phyloP scores from a whole-genome alignment of 2,113 vertebrate species.

The Trematocara unimaculatum region DNA sequence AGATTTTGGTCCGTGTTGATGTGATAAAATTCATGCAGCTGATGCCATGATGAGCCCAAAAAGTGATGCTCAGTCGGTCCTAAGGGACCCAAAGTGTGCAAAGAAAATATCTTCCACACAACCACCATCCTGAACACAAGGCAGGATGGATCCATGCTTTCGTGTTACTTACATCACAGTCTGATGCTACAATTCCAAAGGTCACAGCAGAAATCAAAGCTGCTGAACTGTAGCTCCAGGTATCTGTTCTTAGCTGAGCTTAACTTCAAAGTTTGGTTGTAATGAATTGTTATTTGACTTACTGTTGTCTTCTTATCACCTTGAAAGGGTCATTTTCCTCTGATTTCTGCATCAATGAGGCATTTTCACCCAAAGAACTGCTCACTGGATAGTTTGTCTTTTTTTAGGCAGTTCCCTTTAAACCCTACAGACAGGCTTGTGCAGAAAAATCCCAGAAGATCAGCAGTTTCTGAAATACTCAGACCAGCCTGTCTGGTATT shows the following conservation, averaged over 20 bases:
- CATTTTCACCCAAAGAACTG: background rate
- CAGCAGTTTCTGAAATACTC: background rate
- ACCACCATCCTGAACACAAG: background rate
- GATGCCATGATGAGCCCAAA: background rate
- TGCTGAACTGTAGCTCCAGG: fast-evolving
- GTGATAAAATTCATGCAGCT: background rate
- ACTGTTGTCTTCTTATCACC: fast-evolving
- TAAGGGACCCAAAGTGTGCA: background rate
- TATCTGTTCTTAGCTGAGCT: background rate
- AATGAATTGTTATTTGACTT: background rate
- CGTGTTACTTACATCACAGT: fast-evolving
- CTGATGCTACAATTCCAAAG: background rate
- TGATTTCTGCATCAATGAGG: background rate
- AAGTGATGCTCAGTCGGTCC: background rate
- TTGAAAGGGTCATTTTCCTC: background rate
- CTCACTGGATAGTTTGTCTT: background rate
- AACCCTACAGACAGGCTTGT: background rate
- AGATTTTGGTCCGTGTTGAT: background rate
- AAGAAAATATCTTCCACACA: background rate
- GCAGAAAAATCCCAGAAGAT: background rate
- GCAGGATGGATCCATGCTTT: background rate
- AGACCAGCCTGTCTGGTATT: background rate
- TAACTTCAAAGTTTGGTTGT: background rate
- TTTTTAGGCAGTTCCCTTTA: background rate
- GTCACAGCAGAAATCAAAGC: background rate